phyloP scores from a whole-genome alignment of 2,888 invertebrate species.

The Drosophila tripunctata region DNA sequence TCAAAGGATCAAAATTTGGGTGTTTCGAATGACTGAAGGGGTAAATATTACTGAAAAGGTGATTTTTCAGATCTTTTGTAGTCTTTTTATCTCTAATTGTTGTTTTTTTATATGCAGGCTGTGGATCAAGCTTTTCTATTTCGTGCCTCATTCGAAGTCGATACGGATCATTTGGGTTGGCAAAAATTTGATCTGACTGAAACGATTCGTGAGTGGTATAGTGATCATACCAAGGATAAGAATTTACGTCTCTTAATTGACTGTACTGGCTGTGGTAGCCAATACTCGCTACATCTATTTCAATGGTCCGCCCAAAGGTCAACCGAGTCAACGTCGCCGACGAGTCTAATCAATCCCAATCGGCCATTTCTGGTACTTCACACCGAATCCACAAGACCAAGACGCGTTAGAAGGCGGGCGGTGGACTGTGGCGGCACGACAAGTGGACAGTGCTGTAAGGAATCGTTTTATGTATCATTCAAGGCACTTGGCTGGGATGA shows the following conservation, averaged over 20 bases:
- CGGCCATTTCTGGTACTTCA: conserved; percentile 93
- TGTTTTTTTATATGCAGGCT: conserved; percentile 83
- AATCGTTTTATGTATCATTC: conserved; percentile 96
- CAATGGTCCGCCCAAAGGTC: conserved; percentile 40
- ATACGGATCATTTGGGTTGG: conserved; percentile 91
- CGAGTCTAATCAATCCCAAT: conserved; percentile 86
- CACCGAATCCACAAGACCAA: conserved; percentile 89
- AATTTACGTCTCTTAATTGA: conserved; percentile 92
- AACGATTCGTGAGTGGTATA: conserved; percentile 91
- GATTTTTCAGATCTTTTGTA: no score
- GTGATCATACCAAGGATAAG: conserved; percentile 35
- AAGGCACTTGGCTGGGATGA: conserved; percentile 96
- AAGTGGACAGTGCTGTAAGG: conserved; percentile 92
- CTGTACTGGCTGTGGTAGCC: conserved; percentile 91
- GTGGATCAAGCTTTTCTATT: conserved; percentile 87
- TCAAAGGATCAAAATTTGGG: conserved; percentile 80
- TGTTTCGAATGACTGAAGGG: conserved; percentile 76
- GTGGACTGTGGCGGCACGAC: conserved; percentile 90
- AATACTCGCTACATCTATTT: conserved; percentile 89
- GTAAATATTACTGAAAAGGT: conserved; percentile 77
- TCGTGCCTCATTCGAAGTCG: conserved; percentile 86
- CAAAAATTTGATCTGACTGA: conserved; percentile 93
- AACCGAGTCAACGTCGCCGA: conserved; percentile 1
- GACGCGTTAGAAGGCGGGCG: conserved; percentile 91
- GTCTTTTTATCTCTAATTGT: neutral